A percentile compares a stretch with the other conserved stretches of the same genome.
phyloP scores from a whole-genome alignment of 2,888 invertebrate species.

The Sepiola atlantica region DNA sequence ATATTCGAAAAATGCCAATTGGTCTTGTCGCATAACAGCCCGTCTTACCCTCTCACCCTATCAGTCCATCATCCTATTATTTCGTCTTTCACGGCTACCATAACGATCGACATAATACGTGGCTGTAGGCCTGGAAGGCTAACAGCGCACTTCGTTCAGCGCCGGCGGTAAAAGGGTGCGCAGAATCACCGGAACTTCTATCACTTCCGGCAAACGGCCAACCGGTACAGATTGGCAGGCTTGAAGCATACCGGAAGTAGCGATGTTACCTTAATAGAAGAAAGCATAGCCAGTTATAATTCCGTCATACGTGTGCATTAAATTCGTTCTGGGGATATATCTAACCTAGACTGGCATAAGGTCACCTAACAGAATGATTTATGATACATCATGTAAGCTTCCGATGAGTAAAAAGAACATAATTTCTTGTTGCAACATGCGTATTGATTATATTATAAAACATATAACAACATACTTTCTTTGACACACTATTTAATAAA shows the following conservation, averaged over 20 bases:
- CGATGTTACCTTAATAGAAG: background rate
- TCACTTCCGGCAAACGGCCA: background rate
- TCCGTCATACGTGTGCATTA: background rate
- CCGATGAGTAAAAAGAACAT: no score
- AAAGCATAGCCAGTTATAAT: background rate
- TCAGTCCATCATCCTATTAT: background rate
- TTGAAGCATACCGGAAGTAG: background rate
- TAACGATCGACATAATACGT: background rate
- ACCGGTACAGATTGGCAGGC: background rate
- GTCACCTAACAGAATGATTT: accelerated
- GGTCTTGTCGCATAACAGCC: no score
- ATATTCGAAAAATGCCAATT: background rate
- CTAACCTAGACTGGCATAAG: background rate
- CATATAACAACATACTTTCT: no score
- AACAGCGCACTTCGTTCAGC: background rate
- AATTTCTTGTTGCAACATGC: no score
- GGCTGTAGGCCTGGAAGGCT: background rate
- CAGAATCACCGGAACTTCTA: background rate
- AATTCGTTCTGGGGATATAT: background rate
- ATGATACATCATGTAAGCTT: no score
- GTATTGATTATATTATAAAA: no score
- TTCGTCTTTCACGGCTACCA: background rate
- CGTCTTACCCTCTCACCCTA: background rate
- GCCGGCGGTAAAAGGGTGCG: background rate
- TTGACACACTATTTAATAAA: no score